These are phyloP conservation scores for Pandemis cinnamomeana DNA, from an alignment of 2,888 invertebrate genomes.

Conservation along the genomic window DNA sequence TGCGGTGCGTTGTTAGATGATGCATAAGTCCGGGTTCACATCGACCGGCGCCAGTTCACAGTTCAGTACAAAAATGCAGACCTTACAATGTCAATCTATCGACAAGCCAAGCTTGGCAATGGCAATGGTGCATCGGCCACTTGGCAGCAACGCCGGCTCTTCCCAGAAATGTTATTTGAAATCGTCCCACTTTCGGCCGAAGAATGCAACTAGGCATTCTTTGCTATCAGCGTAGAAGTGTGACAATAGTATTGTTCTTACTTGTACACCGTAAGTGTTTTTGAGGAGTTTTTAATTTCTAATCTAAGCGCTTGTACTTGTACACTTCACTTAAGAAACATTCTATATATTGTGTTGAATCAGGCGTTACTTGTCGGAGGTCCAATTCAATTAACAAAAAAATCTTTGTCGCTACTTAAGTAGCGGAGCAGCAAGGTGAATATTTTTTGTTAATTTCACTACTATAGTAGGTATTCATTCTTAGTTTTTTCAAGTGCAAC, in stretches of 20 bases:
- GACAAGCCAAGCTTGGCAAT: slow-evolving; percentile 73
- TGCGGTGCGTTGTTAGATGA: neutral
- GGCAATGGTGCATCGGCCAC: slow-evolving; percentile 71
- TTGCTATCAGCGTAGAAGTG: slow-evolving; percentile 37
- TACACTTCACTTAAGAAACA: no score
- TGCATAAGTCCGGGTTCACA: slow-evolving; percentile 1
- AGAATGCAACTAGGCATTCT: slow-evolving; percentile 66
- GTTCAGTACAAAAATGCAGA: slow-evolving; percentile 11
- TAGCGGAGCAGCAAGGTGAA: no score
- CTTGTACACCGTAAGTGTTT: neutral
- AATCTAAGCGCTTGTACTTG: no score
- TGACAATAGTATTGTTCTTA: neutral
- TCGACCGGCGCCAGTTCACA: slow-evolving; percentile 3
- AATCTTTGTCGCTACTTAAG: no score
- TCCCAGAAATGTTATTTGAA: slow-evolving; percentile 82
- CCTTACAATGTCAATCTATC: slow-evolving; percentile 49
- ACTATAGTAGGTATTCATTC: neutral
- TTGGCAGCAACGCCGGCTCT: slow-evolving; percentile 70
- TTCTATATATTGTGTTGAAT: no score
- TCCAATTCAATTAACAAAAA: no score
- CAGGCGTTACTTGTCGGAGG: no score
- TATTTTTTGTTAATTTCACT: neutral
- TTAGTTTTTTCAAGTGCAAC: neutral
- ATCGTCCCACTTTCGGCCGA: slow-evolving; percentile 71
- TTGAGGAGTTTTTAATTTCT: no score